These are phyloP conservation scores for Isoperla grammatica DNA, from an alignment of 2,888 invertebrate genomes.

Conservation along the genomic window DNA sequence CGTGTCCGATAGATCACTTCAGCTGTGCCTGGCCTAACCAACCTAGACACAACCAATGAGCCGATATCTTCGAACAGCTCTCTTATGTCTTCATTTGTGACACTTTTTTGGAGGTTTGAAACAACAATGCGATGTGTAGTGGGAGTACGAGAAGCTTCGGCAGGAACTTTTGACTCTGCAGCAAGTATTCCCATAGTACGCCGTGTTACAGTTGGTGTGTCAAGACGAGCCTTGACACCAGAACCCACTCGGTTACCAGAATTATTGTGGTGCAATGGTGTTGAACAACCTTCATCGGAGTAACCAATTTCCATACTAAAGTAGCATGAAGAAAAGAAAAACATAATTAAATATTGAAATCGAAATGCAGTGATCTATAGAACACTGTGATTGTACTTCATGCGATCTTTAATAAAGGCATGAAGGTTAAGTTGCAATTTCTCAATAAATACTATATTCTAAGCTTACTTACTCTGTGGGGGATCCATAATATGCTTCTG, in stretches of 20 bases:
- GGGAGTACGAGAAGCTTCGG: conserved; percentile 11
- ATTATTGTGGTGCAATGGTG: no score
- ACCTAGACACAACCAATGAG: conserved; percentile 72
- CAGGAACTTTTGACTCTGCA: conserved; percentile 35
- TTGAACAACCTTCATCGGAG: conserved; percentile 24
- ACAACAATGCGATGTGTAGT: conserved; percentile 73
- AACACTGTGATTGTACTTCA: no score
- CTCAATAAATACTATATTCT: no score
- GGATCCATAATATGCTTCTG: no score
- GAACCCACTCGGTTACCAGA: conserved; percentile 26
- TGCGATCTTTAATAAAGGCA: no score
- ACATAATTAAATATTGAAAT: no score
- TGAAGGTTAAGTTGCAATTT: no score
- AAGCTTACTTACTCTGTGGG: no score
- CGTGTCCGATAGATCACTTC: conserved; percentile 85
- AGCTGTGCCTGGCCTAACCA: conserved; percentile 82
- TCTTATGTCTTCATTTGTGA: conserved; percentile 89
- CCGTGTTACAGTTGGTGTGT: conserved; percentile 41
- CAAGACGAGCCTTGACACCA: conserved; percentile 46
- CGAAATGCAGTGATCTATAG: no score
- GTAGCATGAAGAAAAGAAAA: no score
- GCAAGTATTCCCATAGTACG: conserved; percentile 38
- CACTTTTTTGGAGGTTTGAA: conserved; percentile 80
- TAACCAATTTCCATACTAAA: conserved; percentile 18
- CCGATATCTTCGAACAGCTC: conserved; percentile 93